phyloP scores from a whole-genome alignment of 2,888 invertebrate genomes.

The Tridacna crocea region DNA sequence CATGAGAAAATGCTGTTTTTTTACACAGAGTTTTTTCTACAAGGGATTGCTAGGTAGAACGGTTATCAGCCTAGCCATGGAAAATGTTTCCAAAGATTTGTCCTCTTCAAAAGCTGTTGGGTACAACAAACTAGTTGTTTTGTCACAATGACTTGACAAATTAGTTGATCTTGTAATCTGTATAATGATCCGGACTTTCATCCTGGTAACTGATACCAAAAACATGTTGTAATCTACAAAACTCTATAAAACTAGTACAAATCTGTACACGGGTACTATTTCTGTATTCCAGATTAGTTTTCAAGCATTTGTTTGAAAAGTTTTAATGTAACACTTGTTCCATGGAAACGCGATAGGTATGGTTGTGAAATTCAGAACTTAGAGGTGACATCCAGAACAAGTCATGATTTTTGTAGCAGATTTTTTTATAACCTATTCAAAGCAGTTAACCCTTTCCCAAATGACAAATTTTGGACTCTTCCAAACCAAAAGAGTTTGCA shows the following conservation, averaged over 20 bases:
- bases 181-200: not conserved
- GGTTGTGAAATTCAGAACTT: conserved; percentile 29
- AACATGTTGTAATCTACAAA: conserved; percentile 16
- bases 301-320: conserved; percentile 40
- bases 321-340: conserved; percentile 46
- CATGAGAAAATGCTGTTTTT: too few relatives aligned
- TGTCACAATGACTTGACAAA: conserved; percentile 23
- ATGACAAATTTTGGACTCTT: too few relatives aligned
- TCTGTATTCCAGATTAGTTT: conserved; percentile 23
- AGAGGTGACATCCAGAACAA: conserved; percentile 11
- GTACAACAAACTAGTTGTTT: not conserved
- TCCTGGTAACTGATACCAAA: conserved; percentile 9
- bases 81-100: too few relatives aligned
- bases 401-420: not conserved
- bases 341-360: conserved; percentile 28
- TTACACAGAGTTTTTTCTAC: too few relatives aligned
- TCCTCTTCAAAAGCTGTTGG: not conserved
- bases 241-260: conserved; percentile 12
- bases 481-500: too few relatives aligned
- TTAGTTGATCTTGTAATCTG: conserved; percentile 3
- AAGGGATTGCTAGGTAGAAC: too few relatives aligned
- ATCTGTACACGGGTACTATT: conserved; percentile 14
- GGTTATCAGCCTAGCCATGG: too few relatives aligned
- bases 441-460: not conserved
- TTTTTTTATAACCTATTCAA: too few relatives aligned